Conservation (phyloP, 2,888 invertebrate species). For the Selenia dentaria region DNA sequence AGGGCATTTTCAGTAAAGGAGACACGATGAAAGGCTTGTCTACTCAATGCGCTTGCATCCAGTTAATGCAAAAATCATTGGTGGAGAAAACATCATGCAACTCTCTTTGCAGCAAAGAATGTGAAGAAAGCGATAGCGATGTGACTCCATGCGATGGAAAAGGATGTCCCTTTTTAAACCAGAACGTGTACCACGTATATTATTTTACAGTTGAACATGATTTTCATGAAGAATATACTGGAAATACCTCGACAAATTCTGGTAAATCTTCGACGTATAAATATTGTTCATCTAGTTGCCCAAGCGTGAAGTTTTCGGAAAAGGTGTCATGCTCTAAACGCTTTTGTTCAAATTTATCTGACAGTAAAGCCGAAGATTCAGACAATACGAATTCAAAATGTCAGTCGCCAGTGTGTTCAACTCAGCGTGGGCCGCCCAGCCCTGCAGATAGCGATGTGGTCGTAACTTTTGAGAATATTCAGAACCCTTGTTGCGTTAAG, state of each 20-base stretch:
- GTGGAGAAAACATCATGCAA: constrained; percentile 50
- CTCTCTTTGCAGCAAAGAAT: constrained; percentile 57
- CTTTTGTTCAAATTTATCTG: constrained; percentile 43
- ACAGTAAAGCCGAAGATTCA: constrained; percentile 18
- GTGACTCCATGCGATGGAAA: constrained; percentile 51
- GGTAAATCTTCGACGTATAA: constrained; percentile 43
- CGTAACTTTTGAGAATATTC: constrained; percentile 60
- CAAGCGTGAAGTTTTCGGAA: constrained; percentile 48
- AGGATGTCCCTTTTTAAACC: constrained; percentile 53
- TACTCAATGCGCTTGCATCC: constrained; percentile 72
- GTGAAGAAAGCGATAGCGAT: constrained; percentile 51
- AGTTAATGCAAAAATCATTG: constrained; percentile 63
- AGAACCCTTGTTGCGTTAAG: constrained; percentile 67
- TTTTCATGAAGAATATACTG: constrained; percentile 38
- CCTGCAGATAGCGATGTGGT: constrained; percentile 71
- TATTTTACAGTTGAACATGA: constrained; percentile 73
- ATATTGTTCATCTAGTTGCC: constrained; percentile 59
- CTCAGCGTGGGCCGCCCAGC: constrained; percentile 45
- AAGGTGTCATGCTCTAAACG: constrained; percentile 57
- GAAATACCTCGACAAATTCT: neutral
- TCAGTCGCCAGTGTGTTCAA: constrained; percentile 47
- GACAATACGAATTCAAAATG: constrained; percentile 40
- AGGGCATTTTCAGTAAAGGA: constrained; percentile 58
- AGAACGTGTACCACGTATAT: constrained; percentile 61
- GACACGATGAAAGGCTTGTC: constrained; percentile 57